Conservation (phyloP, 92 coral and sea anemone species). For the Epizoanthus illoricatus region DNA sequence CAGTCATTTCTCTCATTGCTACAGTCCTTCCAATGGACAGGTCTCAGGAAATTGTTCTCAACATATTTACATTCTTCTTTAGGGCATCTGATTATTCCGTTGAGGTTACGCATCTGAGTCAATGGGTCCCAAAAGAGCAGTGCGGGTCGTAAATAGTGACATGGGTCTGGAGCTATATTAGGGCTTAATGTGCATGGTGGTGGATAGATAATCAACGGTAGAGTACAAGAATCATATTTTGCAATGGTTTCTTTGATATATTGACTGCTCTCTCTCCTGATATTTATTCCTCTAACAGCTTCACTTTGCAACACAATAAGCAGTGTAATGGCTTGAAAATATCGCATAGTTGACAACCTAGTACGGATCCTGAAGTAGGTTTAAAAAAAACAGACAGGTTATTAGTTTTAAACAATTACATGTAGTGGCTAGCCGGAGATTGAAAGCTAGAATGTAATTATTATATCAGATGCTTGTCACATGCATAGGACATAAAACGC, state of each 20-base stretch:
- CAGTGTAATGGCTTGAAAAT: not conserved
- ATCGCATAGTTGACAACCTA: no score
- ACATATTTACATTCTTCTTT: slow-evolving; percentile 5
- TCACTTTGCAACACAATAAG: not conserved
- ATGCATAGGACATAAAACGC: no score
- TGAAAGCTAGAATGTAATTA: no score
- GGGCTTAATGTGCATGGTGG: not conserved
- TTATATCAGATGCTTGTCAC: no score
- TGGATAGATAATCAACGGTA: not conserved
- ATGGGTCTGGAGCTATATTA: slow-evolving; percentile 27
- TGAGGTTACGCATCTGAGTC: not conserved
- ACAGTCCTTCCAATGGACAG: slow-evolving; percentile 36
- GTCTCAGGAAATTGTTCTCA: not conserved
- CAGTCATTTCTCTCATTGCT: slow-evolving; percentile 6
- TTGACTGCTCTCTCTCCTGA: not conserved
- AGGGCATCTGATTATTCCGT: slow-evolving; percentile 22
- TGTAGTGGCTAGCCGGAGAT: no score
- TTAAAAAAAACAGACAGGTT: no score
- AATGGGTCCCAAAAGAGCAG: slow-evolving; percentile 37
- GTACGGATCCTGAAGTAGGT: no score
- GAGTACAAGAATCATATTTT: not conserved
- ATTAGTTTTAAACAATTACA: no score
- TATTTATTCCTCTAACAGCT: not conserved
- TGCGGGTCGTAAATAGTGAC: slow-evolving; percentile 22
- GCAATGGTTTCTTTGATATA: not conserved